These are phyloP conservation scores for Diloba caeruleocephala DNA, from an alignment of 2,888 invertebrate species.

Conservation along the genomic window DNA sequence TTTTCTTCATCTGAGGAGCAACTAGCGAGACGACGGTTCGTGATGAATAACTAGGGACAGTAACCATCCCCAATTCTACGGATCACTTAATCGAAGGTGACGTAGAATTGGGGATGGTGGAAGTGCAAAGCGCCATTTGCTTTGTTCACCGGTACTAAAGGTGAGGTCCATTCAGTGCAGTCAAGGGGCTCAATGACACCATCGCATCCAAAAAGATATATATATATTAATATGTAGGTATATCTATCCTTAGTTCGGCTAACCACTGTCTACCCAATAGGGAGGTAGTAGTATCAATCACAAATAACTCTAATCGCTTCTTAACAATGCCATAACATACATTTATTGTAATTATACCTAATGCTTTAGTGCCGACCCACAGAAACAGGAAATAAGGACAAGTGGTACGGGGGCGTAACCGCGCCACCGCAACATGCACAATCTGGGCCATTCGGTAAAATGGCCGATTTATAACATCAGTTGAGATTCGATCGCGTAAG, in stretches of 20 bases:
- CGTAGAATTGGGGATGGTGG: too few species aligned
- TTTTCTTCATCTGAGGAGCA: too few species aligned
- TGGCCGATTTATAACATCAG: too few species aligned
- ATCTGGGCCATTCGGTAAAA: too few species aligned
- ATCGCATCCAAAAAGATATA: background rate
- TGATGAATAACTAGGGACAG: too few species aligned
- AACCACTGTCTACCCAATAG: background rate
- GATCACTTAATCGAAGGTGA: too few species aligned
- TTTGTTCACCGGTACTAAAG: constrained; percentile 45
- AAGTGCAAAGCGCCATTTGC: constrained; percentile 43
- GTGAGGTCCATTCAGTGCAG: constrained; percentile 52
- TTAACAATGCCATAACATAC: background rate
- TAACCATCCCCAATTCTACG: too few species aligned
- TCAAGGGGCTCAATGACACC: constrained; percentile 50
- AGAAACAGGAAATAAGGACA: too few species aligned
- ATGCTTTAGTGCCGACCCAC: background rate
- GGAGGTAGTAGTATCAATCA: background rate
- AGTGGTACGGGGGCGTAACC: too few species aligned
- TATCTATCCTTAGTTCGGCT: background rate
- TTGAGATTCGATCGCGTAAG: too few species aligned
- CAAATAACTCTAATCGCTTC: constrained; percentile 1
- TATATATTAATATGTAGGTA: background rate
- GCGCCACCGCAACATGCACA: too few species aligned
- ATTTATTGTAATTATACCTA: constrained; percentile 3
- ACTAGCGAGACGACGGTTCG: too few species aligned